phyloP scores from a whole-genome alignment of 2,113 vertebrate species.

The Desmodus rotundus region DNA sequence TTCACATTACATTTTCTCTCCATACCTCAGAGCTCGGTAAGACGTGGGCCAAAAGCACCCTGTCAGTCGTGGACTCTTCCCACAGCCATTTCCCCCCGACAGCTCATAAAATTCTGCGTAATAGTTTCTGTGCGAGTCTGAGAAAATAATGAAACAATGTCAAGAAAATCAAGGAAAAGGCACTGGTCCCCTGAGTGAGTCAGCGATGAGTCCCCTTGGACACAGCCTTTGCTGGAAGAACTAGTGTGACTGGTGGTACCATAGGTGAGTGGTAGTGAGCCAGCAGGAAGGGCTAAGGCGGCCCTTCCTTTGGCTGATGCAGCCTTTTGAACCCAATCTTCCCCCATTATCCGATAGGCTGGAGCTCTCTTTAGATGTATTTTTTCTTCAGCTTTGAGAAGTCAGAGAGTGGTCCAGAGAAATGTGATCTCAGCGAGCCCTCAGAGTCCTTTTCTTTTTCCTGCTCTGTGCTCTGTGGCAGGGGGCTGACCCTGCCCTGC shows the following conservation, averaged over 20 bases:
- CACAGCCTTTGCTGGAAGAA: background rate
- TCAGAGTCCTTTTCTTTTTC: background rate
- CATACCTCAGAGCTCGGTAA: background rate
- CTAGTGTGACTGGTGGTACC: background rate
- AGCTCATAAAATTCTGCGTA: background rate
- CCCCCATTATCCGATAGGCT: background rate
- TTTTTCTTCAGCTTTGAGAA: background rate
- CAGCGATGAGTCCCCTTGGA: accelerated
- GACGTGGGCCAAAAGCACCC: background rate
- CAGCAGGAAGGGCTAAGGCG: accelerated
- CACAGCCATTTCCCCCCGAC: background rate
- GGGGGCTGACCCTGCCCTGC: background rate
- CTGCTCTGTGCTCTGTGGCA: background rate
- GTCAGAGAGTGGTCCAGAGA: background rate
- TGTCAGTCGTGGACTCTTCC: background rate
- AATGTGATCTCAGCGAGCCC: background rate
- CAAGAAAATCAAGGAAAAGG: background rate
- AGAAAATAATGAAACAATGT: background rate
- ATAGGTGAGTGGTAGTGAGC: background rate
- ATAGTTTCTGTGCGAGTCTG: background rate
- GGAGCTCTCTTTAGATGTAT: background rate
- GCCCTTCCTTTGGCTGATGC: background rate
- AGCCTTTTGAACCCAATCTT: background rate
- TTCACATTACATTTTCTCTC: background rate
- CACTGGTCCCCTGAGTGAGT: background rate